Base-by-base conservation (phyloP, 2,888 invertebrate genomes). In the Pherbina coryleti region DNA sequence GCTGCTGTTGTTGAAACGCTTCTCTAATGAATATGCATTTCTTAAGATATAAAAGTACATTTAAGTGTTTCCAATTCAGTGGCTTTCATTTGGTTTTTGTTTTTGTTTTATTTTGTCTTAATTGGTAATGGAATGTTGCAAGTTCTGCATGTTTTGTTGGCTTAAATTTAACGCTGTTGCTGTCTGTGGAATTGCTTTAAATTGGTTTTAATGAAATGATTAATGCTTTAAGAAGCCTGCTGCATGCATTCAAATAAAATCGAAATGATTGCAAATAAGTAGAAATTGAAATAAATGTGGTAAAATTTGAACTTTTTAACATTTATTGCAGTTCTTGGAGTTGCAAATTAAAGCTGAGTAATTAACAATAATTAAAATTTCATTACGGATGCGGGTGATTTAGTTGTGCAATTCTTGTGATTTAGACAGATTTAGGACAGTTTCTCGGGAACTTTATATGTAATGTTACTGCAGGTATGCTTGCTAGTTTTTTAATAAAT, bases 11-110 rank as follows among this genome's bases (percentile, higher is more conserved):
- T 22, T n/a, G 55, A 9, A 11, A n/a, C 55, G 51, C 22, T 55
- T 55, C 34, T 71, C 34, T 72, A 72, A 72, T 72, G 72, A 72
- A 55, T 60, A 72, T 37, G 55, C 72, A 72, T 72, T 37, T 14
- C 44, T 34, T 2, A 22, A 22, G 60, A 57, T 34, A 22, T 11
- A 60, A 37, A 72, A 60, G 19, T 37, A 19, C 37, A 60, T 55
- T 57, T 57, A 72, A 71, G 55, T 71, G 71, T 22, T 72, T 72
- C 28, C 57, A 57, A 60, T 72, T 72, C 11, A 71, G 57, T 19
- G 44, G 17, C 11, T 55, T 11, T n/a, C 11, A n/a, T 8, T 67
- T 67, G 11, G 5, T 44, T 14, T 14, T 44, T 19, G 19, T 22
- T 67, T 44, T 22, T n/a, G n/a, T 4, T 67, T 67, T 49, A 7